Conservation (phyloP, 2,888 invertebrate genomes). For the Chorisops tibialis region DNA sequence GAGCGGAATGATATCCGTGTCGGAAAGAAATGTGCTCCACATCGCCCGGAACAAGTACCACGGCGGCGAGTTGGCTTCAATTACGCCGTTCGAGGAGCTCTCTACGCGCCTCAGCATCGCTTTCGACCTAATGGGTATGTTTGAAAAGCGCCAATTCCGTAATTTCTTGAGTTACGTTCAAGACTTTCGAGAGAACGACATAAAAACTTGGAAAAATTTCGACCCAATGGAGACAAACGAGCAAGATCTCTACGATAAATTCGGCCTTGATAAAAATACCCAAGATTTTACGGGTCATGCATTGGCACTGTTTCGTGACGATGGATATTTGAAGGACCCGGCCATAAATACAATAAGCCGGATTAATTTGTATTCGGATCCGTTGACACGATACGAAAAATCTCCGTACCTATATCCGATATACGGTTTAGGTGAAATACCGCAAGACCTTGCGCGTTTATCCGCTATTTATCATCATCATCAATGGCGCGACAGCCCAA, state of each 20-base stretch:
- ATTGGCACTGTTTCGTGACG: conserved; percentile 87
- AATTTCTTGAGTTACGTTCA: conserved; percentile 96
- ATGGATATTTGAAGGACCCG: too few species aligned
- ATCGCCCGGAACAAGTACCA: too few species aligned
- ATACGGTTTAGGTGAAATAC: too few species aligned
- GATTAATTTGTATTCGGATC: conserved; percentile 96
- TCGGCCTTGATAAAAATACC: too few species aligned
- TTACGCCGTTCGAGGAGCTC: conserved; percentile 73
- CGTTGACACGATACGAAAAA: conserved; percentile 95
- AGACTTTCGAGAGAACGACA: conserved; percentile 87
- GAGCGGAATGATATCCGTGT: too few species aligned
- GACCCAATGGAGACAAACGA: conserved; percentile 82
- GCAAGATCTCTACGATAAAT: too few species aligned
- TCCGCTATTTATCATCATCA: conserved; percentile 99
- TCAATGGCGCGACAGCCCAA: too few species aligned
- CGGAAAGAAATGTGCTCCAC: conserved; percentile 71
- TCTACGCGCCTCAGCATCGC: conserved; percentile 89
- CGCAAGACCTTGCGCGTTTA: too few species aligned
- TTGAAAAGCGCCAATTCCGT: conserved; percentile 92
- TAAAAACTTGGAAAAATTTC: conserved; percentile 92
- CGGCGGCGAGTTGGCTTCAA: conserved; percentile 75
- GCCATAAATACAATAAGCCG: conserved; percentile 87
- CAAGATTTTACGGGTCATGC: conserved; percentile 99
- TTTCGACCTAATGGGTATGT: too few species aligned
- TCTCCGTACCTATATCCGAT: too few species aligned